phyloP scores from a whole-genome alignment of 1,140 invertebrate genomes.

The Wiebesia pumilae region DNA sequence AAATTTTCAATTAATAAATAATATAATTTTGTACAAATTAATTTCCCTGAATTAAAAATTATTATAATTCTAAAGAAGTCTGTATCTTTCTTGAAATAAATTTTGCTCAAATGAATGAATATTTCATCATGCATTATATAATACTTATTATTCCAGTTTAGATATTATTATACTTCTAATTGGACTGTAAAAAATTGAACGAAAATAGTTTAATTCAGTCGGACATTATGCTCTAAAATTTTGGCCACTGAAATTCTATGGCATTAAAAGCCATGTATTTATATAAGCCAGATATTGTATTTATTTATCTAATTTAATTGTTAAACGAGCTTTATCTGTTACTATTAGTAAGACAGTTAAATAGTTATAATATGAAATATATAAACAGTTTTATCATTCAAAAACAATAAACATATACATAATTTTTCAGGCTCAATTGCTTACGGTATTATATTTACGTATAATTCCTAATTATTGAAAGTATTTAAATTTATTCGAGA shows the following conservation, averaged over 20 bases:
- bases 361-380: neutral
- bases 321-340: neutral
- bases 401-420: no score
- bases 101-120: neutral
- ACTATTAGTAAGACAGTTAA: neutral
- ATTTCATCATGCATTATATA: neutral
- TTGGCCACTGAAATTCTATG: no score
- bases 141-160: neutral
- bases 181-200: neutral
- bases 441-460: no score
- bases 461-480: no score
- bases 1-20: no score
- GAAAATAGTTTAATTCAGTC: neutral
- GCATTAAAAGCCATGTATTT: no score
- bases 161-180: neutral
- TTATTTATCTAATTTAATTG: neutral
- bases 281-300: neutral
- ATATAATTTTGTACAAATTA: no score
- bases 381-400: no score
- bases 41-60: neutral
- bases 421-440: no score
- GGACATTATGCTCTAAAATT: neutral
- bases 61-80: neutral
- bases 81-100: neutral
- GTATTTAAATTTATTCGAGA: no score